phyloP scores from a whole-genome alignment of 2,113 vertebrate species.

The Pleuronectes platessa region DNA sequence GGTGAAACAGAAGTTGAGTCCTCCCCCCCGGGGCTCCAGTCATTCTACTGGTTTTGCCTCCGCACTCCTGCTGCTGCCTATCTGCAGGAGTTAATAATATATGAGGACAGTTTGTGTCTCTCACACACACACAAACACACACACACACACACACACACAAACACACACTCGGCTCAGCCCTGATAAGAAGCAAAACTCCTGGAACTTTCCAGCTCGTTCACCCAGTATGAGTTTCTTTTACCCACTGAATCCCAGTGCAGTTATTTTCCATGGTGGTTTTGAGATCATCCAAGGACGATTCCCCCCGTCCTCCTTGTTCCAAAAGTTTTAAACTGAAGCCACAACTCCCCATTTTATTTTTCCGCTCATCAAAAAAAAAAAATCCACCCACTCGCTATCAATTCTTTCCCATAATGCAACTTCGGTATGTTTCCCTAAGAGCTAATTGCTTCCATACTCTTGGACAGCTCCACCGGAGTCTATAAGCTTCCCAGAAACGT shows the following conservation, averaged over 20 bases:
- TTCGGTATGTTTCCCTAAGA: constrained; percentile 3
- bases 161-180: neutral
- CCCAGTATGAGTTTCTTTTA: constrained; percentile 10
- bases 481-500: constrained; percentile 43
- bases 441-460: constrained; percentile 62
- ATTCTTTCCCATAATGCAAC: constrained; percentile 58
- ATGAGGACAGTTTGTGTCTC: constrained; percentile 50
- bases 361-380: constrained; percentile 18
- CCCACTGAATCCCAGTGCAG: neutral
- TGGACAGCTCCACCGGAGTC: neutral
- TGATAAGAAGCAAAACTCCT: too few relatives aligned
- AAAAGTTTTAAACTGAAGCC: constrained; percentile 45
- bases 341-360: constrained; percentile 35
- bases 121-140: neutral
- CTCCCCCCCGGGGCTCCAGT: neutral
- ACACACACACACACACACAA: neutral
- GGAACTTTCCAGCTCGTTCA: constrained; percentile 52
- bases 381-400: constrained; percentile 11
- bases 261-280: constrained; percentile 51
- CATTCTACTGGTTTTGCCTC: constrained; percentile 15
- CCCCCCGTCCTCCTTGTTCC: constrained; percentile 23
- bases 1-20: neutral
- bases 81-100: constrained; percentile 78
- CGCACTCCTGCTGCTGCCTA: constrained; percentile 30
- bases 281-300: constrained; percentile 3